These are phyloP conservation scores for Sinocyclocheilus anshuiensis DNA, from an alignment of 2,113 vertebrate genomes.

Conservation along the genomic window DNA sequence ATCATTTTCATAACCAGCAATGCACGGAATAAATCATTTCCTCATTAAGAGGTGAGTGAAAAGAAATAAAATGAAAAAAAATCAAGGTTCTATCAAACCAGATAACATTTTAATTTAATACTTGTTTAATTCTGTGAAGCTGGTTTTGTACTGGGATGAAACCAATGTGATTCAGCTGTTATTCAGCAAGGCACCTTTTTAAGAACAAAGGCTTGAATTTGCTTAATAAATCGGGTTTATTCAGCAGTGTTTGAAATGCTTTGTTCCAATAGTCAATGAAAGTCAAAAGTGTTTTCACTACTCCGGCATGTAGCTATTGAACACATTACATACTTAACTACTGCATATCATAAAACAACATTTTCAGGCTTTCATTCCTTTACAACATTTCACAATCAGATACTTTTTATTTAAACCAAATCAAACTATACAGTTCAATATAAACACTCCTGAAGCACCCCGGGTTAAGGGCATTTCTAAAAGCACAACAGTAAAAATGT, in stretches of 20 bases:
- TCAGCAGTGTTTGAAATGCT: constrained; percentile 5
- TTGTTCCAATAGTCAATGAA: constrained; percentile 8
- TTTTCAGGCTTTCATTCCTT: neutral
- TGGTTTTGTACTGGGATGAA: constrained; percentile 33
- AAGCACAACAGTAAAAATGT: neutral
- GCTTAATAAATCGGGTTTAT: constrained; percentile 23
- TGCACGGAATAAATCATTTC: constrained; percentile 37
- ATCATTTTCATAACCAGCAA: constrained; percentile 52
- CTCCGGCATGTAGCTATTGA: neutral
- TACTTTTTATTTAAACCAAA: neutral
- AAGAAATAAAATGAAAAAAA: constrained; percentile 16
- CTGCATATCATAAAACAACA: neutral
- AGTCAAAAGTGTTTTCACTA: constrained; percentile 14
- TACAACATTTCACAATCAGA: neutral
- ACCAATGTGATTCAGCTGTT: constrained; percentile 18
- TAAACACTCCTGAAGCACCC: neutral
- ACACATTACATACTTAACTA: neutral
- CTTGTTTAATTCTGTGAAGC: constrained; percentile 21
- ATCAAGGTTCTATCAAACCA: neutral
- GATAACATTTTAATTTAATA: constrained; percentile 39
- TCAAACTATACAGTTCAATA: neutral
- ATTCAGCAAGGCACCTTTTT: constrained; percentile 3
- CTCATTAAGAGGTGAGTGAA: constrained; percentile 32
- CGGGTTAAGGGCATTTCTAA: neutral
- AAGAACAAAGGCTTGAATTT: constrained; percentile 29